phyloP scores from a whole-genome alignment of 1,140 invertebrate genomes.

The Polyergus mexicanus region DNA sequence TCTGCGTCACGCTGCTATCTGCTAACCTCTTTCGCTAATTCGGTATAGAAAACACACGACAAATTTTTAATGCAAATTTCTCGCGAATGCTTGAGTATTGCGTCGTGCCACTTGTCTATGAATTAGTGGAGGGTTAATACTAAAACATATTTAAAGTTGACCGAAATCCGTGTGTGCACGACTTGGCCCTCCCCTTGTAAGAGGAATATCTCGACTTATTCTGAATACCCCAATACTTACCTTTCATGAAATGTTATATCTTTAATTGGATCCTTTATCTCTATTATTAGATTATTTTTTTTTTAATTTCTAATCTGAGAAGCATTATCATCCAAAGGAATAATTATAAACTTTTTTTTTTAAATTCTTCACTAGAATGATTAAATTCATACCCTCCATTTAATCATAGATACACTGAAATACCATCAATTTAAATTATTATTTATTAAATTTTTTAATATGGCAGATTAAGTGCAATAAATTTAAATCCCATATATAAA shows the following conservation, averaged over 20 bases:
- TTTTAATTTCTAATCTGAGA: neutral
- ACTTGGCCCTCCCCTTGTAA: no score
- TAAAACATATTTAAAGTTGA: no score
- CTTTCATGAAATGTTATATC: slow-evolving; percentile 81
- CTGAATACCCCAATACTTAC: slow-evolving; percentile 85
- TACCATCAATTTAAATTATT: neutral
- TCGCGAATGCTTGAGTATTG: no score
- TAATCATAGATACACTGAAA: neutral
- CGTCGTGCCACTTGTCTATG: no score
- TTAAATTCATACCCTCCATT: neutral
- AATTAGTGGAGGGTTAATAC: no score
- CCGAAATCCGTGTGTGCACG: no score
- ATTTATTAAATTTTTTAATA: neutral
- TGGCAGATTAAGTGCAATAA: slow-evolving; percentile 9
- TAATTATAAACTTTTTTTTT: neutral
- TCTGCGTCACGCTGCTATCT: no score
- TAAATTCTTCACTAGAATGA: neutral
- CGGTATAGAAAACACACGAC: no score
- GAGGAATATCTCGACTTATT: slow-evolving; percentile 85
- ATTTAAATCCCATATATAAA: neutral
- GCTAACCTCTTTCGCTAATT: no score
- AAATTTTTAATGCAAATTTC: no score
- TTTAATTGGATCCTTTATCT: neutral
- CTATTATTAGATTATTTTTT: neutral
- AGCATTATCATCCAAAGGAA: neutral